These are phyloP conservation scores for Gopherus flavomarginatus DNA, from an alignment of 2,113 vertebrate genomes.

Conservation along the genomic window DNA sequence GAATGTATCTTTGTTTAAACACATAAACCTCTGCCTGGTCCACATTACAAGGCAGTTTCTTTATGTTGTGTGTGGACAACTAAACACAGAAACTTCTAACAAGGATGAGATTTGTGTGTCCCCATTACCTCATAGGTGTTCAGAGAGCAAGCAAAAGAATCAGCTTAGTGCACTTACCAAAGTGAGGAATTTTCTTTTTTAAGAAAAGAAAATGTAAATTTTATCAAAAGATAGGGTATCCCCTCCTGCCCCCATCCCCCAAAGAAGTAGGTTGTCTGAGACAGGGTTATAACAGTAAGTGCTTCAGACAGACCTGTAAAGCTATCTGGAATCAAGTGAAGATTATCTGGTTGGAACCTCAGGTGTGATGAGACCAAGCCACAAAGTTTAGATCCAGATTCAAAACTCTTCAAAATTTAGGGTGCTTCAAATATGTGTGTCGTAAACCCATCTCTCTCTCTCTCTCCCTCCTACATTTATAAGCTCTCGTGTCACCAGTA, in stretches of 20 bases:
- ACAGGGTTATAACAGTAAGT: neutral
- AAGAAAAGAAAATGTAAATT: rapidly evolving
- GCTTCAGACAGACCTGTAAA: neutral
- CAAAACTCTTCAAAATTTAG: neutral
- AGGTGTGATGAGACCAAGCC: neutral
- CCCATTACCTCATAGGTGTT: neutral
- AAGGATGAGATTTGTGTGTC: neutral
- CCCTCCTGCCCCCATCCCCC: neutral
- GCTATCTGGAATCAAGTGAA: neutral
- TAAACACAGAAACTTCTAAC: slow-evolving; percentile 24
- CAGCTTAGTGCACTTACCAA: neutral
- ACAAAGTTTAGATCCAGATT: neutral
- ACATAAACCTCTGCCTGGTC: slow-evolving; percentile 43
- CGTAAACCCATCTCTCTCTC: neutral
- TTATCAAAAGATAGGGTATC: neutral
- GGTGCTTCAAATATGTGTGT: rapidly evolving
- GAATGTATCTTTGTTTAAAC: slow-evolving; percentile 57
- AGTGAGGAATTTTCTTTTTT: neutral
- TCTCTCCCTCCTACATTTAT: neutral
- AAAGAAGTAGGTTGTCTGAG: neutral
- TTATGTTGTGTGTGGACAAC: neutral
- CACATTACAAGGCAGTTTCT: neutral
- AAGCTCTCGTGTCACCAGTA: neutral
- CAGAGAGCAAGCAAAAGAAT: neutral
- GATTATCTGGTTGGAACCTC: neutral